Percentiles rank a stretch among this genome's conserved stretches.
Conservation (phyloP, 2,113 vertebrate genomes). For the Cygnus atratus region DNA sequence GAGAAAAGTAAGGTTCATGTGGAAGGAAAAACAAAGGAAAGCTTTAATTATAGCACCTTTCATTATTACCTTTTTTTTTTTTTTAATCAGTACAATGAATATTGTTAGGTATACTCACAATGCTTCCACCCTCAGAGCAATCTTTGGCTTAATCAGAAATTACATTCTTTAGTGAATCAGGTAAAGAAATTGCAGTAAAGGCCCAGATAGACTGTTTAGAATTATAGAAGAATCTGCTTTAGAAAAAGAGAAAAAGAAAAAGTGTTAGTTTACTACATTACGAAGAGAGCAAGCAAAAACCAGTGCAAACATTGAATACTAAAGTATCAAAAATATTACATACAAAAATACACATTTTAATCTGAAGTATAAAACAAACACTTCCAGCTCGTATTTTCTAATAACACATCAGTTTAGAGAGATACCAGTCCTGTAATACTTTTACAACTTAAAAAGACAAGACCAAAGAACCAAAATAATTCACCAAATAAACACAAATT, state of each 20-base stretch:
- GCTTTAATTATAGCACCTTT: not conserved
- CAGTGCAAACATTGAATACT: not conserved
- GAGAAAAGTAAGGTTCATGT: not conserved
- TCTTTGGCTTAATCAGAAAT: constrained; percentile 79
- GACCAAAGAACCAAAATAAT: not conserved
- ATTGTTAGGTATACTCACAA: constrained; percentile 79
- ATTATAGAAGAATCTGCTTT: constrained; percentile 80
- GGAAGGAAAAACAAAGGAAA: constrained; percentile 22
- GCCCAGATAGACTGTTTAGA: constrained; percentile 75
- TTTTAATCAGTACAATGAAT: constrained; percentile 37
- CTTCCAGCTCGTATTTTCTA: not conserved
- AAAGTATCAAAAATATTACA: not conserved
- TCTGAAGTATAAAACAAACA: not conserved
- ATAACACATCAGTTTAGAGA: not conserved
- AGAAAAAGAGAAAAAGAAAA: constrained; percentile 75
- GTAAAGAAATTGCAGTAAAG: constrained; percentile 81
- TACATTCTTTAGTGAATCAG: constrained; percentile 77
- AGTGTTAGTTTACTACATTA: constrained; percentile 64
- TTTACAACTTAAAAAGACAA: not conserved
- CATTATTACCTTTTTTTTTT: constrained; percentile 16
- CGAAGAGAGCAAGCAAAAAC: constrained; percentile 35
- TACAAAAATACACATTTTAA: not conserved
- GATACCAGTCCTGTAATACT: not conserved
- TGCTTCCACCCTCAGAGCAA: constrained; percentile 75
- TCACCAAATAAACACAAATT: not conserved